Conservation (phyloP, 30 jellyfish, hydroid and myxozoan genomes). For the Aurelia aurita region DNA sequence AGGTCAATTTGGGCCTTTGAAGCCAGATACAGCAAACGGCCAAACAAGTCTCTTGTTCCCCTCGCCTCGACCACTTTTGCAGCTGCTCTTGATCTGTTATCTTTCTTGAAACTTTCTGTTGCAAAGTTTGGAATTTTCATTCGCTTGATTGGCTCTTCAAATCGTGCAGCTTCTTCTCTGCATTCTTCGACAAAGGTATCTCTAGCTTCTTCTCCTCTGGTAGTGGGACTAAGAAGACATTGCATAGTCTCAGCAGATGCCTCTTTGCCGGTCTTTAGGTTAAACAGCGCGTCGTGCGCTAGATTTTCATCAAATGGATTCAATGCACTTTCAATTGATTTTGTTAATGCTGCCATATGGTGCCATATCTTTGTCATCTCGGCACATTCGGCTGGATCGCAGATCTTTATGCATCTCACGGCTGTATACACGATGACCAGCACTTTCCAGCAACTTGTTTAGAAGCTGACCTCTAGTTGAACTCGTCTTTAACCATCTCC, state of each 20-base stretch:
- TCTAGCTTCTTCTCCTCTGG: too few relatives aligned
- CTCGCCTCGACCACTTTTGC: conserved; percentile 40
- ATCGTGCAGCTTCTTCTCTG: conserved; percentile 23
- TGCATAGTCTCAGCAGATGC: too few relatives aligned
- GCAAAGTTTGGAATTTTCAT: conserved; percentile 28
- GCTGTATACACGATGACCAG: too few relatives aligned
- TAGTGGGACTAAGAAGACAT: too few relatives aligned
- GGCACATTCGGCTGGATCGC: conserved; percentile 19
- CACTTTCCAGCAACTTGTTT: too few relatives aligned
- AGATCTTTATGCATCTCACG: conserved; percentile 30
- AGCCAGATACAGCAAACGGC: conserved; percentile 24
- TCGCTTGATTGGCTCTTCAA: conserved; percentile 34
- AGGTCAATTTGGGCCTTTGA: conserved; percentile 29
- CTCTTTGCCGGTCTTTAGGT: too few relatives aligned
- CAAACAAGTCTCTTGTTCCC: conserved; percentile 33
- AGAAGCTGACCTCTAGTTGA: too few relatives aligned
- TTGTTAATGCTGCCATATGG: conserved; percentile 26
- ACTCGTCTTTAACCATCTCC: too few relatives aligned
- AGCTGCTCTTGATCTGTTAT: conserved; percentile 36
- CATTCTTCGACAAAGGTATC: too few relatives aligned
- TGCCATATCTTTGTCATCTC: too few relatives aligned
- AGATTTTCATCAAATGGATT: conserved; percentile 15
- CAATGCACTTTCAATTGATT: conserved; percentile 29
- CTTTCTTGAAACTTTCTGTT: too few relatives aligned
- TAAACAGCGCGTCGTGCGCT: too few relatives aligned